Evolutionary conservation across 2,113 vertebrate species (phyloP).

Genomic region (Echinops telfairi): DNA sequence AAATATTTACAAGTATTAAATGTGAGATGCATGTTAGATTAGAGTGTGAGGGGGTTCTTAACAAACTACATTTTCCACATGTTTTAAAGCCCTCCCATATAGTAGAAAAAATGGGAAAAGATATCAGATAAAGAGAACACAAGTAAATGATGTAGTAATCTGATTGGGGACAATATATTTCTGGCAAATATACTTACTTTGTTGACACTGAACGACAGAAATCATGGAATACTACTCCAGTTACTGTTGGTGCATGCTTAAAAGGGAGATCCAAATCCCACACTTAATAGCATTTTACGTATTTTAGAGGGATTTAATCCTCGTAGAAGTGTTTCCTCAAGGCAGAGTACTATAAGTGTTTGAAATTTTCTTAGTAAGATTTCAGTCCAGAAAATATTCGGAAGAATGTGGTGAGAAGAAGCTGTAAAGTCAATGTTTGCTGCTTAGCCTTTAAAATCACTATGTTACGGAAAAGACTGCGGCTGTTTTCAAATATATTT

Average conservation of each 20-base stretch:
- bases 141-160: slow-evolving; percentile 10
- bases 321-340: too few relatives aligned
- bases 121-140: slow-evolving; percentile 11
- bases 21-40: slow-evolving; percentile 10
- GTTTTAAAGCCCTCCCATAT: too few relatives aligned
- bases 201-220: slow-evolving; percentile 24
- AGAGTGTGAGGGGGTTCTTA: neutral
- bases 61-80: too few relatives aligned
- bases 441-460: slow-evolving; percentile 18
- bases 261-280: slow-evolving; percentile 14
- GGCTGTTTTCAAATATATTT: neutral
- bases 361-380: slow-evolving; percentile 57
- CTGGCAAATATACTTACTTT: slow-evolving; percentile 50
- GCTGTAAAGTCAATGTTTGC: slow-evolving; percentile 39
- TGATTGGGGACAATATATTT: slow-evolving; percentile 51
- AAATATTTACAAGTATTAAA: slow-evolving; percentile 50
- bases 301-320: neutral
- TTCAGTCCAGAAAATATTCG: slow-evolving; percentile 36
- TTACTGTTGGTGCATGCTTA: slow-evolving; percentile 33
- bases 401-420: neutral
- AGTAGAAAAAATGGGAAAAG: slow-evolving; percentile 4
- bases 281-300: slow-evolving; percentile 32
- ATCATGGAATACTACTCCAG: neutral
- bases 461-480: neutral
- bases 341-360: slow-evolving; percentile 15